These are phyloP conservation scores for Hippocampus guttulatus DNA, from an alignment of 2,113 vertebrate genomes.

Conservation along the genomic window DNA sequence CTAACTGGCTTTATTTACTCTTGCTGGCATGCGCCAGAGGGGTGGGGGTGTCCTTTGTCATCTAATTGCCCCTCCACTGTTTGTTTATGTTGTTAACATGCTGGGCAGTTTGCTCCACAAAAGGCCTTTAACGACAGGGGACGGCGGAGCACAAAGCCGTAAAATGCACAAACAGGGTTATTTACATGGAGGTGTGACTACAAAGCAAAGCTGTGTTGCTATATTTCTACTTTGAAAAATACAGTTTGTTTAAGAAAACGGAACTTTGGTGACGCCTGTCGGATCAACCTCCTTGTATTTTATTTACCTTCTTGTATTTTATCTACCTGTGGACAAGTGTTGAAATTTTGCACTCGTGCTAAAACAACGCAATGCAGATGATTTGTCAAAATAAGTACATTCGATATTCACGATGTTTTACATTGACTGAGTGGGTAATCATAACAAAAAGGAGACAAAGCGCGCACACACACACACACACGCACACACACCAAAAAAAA, in stretches of 20 bases:
- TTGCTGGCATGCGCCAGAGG: neutral
- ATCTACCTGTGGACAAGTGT: neutral
- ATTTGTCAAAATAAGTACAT: no score
- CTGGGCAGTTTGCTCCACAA: constrained; percentile 43
- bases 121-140: constrained; percentile 43
- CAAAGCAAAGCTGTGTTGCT: neutral
- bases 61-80: constrained; percentile 61
- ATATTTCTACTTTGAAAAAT: neutral
- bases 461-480: no score
- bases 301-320: neutral
- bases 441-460: no score
- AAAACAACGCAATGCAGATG: no score
- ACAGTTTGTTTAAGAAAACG: neutral
- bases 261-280: neutral
- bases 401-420: no score
- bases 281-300: neutral
- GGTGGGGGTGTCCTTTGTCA: neutral
- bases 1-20: neutral
- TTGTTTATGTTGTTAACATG: constrained; percentile 57
- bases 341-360: no score
- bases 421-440: no score
- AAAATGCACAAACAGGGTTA: constrained; percentile 18
- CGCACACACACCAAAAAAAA: no score
- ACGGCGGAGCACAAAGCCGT: constrained; percentile 32
- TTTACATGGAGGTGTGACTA: neutral